A percentile compares a stretch with the other conserved stretches of the same genome.
These are phyloP conservation scores for Drosophila cognata DNA, from an alignment of 2,888 invertebrate species.

Conservation along the genomic window DNA sequence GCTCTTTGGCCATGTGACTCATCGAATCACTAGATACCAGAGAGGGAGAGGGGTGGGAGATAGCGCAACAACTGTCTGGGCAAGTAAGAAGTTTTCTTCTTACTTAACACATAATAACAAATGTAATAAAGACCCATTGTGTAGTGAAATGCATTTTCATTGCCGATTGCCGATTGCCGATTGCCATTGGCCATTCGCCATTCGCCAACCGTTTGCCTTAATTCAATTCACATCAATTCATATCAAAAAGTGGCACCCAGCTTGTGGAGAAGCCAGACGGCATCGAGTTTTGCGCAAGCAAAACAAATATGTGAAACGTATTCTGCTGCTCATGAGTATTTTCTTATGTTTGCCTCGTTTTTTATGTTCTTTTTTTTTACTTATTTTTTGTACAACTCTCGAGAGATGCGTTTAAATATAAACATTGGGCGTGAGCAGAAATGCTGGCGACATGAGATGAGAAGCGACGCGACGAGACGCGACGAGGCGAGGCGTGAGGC, in stretches of 20 bases:
- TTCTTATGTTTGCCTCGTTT: slow-evolving; percentile 12
- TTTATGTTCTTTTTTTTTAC: neutral
- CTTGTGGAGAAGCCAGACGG: slow-evolving; percentile 8
- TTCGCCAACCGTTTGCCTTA: slow-evolving; percentile 46
- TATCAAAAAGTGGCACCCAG: slow-evolving; percentile 39
- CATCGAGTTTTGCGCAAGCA: slow-evolving; percentile 24
- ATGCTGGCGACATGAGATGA: slow-evolving; percentile 26
- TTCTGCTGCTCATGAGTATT: slow-evolving; percentile 11
- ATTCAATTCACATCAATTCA: slow-evolving; percentile 74
- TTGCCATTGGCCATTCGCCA: slow-evolving; percentile 1
- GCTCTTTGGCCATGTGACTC: slow-evolving; percentile 9
- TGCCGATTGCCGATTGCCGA: neutral
- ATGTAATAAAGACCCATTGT: neutral
- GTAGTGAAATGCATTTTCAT: slow-evolving; percentile 12
- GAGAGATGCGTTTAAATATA: slow-evolving; percentile 62
- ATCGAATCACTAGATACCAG: slow-evolving; percentile 1
- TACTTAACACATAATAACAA: neutral
- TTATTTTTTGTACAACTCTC: slow-evolving; percentile 22
- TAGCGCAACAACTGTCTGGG: slow-evolving; percentile 4
- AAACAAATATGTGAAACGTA: slow-evolving; percentile 26
- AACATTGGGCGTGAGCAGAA: slow-evolving; percentile 34
- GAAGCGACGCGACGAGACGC: neutral
- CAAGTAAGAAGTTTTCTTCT: neutral
- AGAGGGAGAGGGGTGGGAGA: neutral
- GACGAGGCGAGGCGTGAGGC: slow-evolving; percentile 22